These are phyloP conservation scores for Tridacna crocea DNA, from an alignment of 2,888 invertebrate genomes.

Conservation along the genomic window DNA sequence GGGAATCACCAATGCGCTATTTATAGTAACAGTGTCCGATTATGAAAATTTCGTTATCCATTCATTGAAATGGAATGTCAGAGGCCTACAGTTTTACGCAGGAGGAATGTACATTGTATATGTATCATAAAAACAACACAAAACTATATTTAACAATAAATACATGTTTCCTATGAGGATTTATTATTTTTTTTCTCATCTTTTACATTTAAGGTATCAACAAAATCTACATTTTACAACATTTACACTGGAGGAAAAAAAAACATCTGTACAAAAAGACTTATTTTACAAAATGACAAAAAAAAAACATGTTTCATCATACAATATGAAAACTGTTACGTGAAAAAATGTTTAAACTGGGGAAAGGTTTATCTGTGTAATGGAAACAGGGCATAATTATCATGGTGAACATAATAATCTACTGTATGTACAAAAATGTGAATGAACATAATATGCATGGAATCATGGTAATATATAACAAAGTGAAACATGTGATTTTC, in stretches of 20 bases:
- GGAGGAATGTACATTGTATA: too few species aligned
- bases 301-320: constrained; percentile 31
- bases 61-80: too few species aligned
- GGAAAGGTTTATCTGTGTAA: constrained; percentile 19
- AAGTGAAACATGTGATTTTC: background rate
- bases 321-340: constrained; percentile 7
- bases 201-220: constrained; percentile 50
- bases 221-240: constrained; percentile 58
- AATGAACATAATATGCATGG: constrained; percentile 2
- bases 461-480: constrained; percentile 6
- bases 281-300: constrained; percentile 47
- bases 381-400: constrained; percentile 15
- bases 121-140: background rate
- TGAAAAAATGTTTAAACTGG: background rate
- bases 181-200: constrained; percentile 39
- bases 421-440: constrained; percentile 8
- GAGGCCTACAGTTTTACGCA: too few species aligned
- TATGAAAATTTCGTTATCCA: too few species aligned
- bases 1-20: too few species aligned
- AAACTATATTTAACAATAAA: constrained; percentile 45
- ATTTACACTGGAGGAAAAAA: constrained; percentile 29
- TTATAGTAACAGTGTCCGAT: too few species aligned
- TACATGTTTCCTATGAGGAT: constrained; percentile 52
- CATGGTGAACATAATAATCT: background rate
- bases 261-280: constrained; percentile 53